Conservation (phyloP, 2,797 vertebrate species). For the Vireo griseus region DNA sequence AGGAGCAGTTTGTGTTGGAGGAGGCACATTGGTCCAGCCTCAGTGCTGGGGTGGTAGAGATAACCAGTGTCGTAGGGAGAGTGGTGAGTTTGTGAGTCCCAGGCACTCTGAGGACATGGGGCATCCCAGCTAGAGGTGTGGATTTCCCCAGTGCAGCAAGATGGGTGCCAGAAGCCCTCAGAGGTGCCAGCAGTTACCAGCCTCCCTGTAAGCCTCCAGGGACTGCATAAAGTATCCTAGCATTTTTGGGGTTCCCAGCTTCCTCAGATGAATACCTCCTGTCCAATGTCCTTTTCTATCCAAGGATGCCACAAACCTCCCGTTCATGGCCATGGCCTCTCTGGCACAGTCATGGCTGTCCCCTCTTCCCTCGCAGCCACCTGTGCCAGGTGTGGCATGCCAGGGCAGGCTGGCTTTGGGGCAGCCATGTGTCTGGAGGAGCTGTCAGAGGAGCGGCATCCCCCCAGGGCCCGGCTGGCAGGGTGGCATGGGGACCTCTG, state of each 20-base stretch:
- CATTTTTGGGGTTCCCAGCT: background rate
- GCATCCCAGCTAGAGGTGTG: background rate
- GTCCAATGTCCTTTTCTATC: background rate
- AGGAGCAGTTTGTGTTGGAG: background rate
- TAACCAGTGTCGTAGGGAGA: background rate
- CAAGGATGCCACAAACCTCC: background rate
- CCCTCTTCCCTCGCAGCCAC: background rate
- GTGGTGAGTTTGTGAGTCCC: background rate
- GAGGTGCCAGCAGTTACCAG: background rate
- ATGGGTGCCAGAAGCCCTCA: background rate
- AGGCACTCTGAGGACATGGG: background rate
- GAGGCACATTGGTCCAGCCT: background rate
- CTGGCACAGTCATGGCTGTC: fast-evolving
- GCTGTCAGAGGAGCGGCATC: background rate
- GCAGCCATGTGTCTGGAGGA: background rate
- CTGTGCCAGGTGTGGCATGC: background rate
- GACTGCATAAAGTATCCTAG: background rate
- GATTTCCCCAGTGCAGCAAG: background rate
- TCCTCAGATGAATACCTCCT: background rate
- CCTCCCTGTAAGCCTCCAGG: background rate
- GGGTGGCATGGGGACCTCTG: background rate
- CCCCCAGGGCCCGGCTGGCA: background rate
- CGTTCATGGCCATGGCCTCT: fast-evolving
- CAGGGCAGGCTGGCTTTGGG: background rate
- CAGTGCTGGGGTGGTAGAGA: background rate